phyloP scores from a whole-genome alignment of 2,113 vertebrate genomes.

The Megaceryle torquata region DNA sequence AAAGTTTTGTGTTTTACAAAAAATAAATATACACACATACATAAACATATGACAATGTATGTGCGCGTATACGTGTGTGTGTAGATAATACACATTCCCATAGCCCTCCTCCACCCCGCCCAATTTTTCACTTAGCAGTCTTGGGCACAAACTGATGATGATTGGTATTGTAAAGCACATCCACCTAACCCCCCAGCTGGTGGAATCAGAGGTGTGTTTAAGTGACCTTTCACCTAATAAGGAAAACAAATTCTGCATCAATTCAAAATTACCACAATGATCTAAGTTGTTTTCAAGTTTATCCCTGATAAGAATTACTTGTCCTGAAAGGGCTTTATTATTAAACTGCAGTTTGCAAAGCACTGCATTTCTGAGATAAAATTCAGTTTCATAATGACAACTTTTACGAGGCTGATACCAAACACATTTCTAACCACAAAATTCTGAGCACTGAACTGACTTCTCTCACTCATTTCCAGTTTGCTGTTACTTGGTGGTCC shows the following conservation, averaged over 20 bases:
- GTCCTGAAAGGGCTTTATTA: background rate
- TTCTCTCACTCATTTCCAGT: background rate
- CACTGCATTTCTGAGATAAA: background rate
- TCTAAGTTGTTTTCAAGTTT: background rate
- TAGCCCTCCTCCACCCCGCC: background rate
- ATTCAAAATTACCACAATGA: background rate
- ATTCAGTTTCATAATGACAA: background rate
- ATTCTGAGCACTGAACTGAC: background rate
- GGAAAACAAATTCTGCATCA: background rate
- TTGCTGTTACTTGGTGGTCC: background rate
- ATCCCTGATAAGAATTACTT: background rate
- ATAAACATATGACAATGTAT: fast-evolving
- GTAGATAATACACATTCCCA: background rate
- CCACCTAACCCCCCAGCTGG: background rate
- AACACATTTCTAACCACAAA: background rate
- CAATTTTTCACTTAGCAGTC: background rate
- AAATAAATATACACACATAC: background rate
- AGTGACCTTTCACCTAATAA: background rate
- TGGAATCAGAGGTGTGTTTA: background rate
- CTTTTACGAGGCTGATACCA: background rate
- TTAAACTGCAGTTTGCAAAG: background rate
- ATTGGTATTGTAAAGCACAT: background rate
- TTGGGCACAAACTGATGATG: background rate
- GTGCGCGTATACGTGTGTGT: too few relatives aligned
- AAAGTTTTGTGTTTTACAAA: background rate